Evolutionary conservation across 2,797 vertebrate genomes (phyloP).

Genomic region (Paramormyrops hopkinsi): DNA sequence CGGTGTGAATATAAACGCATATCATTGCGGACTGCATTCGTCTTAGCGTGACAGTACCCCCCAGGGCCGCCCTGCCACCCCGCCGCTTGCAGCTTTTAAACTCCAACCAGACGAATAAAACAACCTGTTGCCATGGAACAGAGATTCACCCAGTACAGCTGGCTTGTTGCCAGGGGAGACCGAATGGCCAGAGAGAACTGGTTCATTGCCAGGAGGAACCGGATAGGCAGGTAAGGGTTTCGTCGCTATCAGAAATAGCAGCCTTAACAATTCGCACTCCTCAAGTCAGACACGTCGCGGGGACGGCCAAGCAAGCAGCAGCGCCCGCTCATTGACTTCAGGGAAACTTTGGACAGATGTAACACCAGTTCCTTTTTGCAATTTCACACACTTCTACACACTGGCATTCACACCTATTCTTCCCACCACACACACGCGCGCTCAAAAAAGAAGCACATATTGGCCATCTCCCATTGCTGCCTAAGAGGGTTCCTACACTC

Average conservation of each 20-base stretch:
- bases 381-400: background rate
- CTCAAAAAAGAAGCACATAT: background rate
- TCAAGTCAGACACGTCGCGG: background rate
- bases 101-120: background rate
- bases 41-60: background rate
- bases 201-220: background rate
- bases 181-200: background rate
- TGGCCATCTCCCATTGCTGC: background rate
- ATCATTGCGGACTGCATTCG: slow-evolving; percentile 16
- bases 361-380: background rate
- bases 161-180: slow-evolving; percentile 19
- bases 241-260: background rate
- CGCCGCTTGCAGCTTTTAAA: background rate
- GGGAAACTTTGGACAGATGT: background rate
- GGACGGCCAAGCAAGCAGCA: background rate
- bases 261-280: background rate
- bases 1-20: slow-evolving; percentile 43
- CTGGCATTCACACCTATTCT: background rate
- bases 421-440: background rate
- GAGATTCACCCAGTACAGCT: slow-evolving; percentile 6
- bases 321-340: background rate
- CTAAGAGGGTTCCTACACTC: background rate
- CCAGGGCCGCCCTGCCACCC: background rate
- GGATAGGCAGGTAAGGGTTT: slow-evolving; percentile 7
- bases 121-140: slow-evolving; percentile 12